Conservation (phyloP, 2,888 invertebrate species). For the Agelastica alni region DNA sequence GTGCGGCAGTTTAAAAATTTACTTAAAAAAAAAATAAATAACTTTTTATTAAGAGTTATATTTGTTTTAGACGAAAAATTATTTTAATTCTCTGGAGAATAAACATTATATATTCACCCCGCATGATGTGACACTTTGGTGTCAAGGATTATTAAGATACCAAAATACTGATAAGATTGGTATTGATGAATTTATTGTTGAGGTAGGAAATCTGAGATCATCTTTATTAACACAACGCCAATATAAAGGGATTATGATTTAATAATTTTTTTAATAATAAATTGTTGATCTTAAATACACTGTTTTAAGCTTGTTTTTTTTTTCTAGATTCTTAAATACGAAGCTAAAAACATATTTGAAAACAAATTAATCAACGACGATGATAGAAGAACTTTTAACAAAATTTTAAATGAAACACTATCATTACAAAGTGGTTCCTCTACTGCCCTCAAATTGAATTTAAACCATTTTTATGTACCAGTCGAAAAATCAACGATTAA, state of each 20-base stretch:
- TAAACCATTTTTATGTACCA: conserved; percentile 45
- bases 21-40: too few species aligned
- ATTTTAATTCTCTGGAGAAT: conserved; percentile 62
- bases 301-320: conserved; percentile 5
- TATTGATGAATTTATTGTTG: conserved; percentile 44
- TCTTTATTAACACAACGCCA: background rate
- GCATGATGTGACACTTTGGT: conserved; percentile 75
- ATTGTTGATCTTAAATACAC: too few species aligned
- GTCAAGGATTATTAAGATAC: conserved; percentile 69
- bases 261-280: too few species aligned
- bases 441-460: background rate
- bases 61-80: conserved; percentile 37
- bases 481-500: conserved; percentile 33
- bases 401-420: conserved; percentile 63
- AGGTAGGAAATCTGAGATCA: conserved; percentile 35
- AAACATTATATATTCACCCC: conserved; percentile 76
- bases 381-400: conserved; percentile 68
- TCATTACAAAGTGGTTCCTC: conserved; percentile 50
- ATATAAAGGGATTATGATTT: too few species aligned
- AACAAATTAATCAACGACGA: conserved; percentile 71
- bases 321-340: conserved; percentile 72
- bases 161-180: conserved; percentile 42
- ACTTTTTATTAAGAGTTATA: conserved; percentile 7
- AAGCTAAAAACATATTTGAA: conserved; percentile 75
- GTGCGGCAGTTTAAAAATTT: too few species aligned